Percentiles rank a stretch among this genome's conserved stretches.
phyloP scores from a whole-genome alignment of 2,888 invertebrate genomes.

The Fissipunctia ypsillon region DNA sequence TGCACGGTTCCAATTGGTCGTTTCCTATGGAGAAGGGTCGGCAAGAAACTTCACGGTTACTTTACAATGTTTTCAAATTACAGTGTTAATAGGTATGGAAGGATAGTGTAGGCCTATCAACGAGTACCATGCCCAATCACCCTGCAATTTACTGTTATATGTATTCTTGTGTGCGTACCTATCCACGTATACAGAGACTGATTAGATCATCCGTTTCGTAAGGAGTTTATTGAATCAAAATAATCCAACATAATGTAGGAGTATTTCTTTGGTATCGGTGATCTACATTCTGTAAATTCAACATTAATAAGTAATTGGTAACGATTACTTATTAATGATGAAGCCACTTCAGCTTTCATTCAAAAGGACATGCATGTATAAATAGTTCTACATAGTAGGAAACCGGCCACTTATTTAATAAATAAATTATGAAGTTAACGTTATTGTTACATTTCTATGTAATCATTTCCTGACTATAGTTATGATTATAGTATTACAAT shows the following conservation, averaged over 20 bases:
- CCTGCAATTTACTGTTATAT: not conserved
- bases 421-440: constrained; percentile 3
- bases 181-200: constrained; percentile 16
- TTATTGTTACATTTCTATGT: constrained; percentile 11
- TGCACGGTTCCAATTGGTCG: too few species aligned
- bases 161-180: too few species aligned
- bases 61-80: too few species aligned
- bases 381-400: constrained; percentile 3
- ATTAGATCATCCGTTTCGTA: constrained; percentile 8
- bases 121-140: too few species aligned
- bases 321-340: constrained; percentile 40
- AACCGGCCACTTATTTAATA: not conserved
- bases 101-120: too few species aligned
- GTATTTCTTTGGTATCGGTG: constrained; percentile 20
- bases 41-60: too few species aligned
- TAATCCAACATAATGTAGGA: not conserved
- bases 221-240: constrained; percentile 23
- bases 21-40: too few species aligned
- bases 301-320: constrained; percentile 37
- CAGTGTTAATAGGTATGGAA: too few species aligned
- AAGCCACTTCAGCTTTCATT: constrained; percentile 4
- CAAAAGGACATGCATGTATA: constrained; percentile 2
- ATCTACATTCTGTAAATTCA: constrained; percentile 44
- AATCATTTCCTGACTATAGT: not conserved
- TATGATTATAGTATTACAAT: too few species aligned